Evolutionary conservation across 1,140 invertebrate species (phyloP).

Genomic region (Eufriesea mexicana): DNA sequence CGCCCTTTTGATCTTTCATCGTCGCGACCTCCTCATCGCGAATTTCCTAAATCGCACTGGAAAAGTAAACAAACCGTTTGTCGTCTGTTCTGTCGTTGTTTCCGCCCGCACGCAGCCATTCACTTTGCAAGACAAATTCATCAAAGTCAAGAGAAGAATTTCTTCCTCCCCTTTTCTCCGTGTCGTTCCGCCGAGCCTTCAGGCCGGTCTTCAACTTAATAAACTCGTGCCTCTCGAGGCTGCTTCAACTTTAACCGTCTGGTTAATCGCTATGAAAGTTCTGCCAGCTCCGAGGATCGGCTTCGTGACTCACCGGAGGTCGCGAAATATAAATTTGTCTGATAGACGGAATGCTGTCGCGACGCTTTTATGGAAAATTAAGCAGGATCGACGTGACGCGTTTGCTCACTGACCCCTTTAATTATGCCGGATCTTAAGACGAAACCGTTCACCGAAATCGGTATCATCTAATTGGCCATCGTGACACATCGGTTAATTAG

Average conservation of each 20-base stretch:
- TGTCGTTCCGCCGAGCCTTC: conserved; percentile 23
- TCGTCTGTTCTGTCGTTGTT: conserved; percentile 29
- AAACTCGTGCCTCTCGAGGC: conserved; percentile 49
- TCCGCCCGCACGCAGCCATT: conserved; percentile 39
- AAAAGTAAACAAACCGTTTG: conserved; percentile 20
- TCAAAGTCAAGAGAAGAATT: conserved; percentile 62
- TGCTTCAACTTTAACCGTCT: conserved; percentile 7
- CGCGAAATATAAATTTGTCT: background rate
- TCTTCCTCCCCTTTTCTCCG: background rate
- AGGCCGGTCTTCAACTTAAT: conserved; percentile 55
- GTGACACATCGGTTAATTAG: too few species aligned
- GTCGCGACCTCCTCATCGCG: background rate
- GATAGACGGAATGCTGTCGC: background rate
- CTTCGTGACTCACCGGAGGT: background rate
- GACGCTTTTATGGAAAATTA: background rate
- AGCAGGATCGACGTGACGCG: background rate
- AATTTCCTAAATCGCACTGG: conserved; percentile 14
- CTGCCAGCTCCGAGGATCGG: background rate
- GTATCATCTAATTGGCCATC: too few species aligned
- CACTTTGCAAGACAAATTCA: conserved; percentile 65
- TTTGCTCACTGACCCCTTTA: too few species aligned
- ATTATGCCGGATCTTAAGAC: too few species aligned
- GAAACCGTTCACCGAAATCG: too few species aligned
- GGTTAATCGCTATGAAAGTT: conserved; percentile 27
- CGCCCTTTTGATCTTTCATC: background rate